Evolutionary conservation across 2,888 invertebrate genomes (phyloP), one percentile per base, ranked within the genome.

Genomic region (Leucoma salicis): DNA sequence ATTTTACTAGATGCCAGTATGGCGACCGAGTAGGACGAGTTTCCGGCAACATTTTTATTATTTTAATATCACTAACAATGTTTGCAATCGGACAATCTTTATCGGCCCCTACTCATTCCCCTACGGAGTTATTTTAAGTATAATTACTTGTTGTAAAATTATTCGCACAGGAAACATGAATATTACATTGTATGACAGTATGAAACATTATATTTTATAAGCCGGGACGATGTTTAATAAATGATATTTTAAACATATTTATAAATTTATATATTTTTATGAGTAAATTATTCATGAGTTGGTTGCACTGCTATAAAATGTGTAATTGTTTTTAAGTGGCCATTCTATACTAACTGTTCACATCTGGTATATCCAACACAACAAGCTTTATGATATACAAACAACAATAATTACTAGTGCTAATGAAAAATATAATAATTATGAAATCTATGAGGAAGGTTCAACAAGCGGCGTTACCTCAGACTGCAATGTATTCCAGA

Each of bases 121-220:
- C 35, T 44, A 32, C 52, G 13, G 40, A 51, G 60, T 60, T 60
- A 60, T 60, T 60, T 55, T 57, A 54, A 57, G 60, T 60, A 43
- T 60, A 60, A 60, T 57, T 55, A 60, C 60, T 57, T 55, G 60
- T 55, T 60, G 42, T 57, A 55, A 60, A 60, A 35, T 57, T 57
- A 60, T 60, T 57, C 50, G 49, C 50, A 39, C 39, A 41, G 41
- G 42, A 43, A 28, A 54, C 48, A 54, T 60, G 60, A 53, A 60
- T 57, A 55, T 39, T 55, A 61, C 60, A 40, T 49, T 55, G 60
- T 60, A 51, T 38, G 21, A 10, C 7, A 11, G 21, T n/a, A 41
- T 42, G 32, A 51, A 49, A 50, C 37, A 28, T 46, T 35, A 5
- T 46, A 41, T 55, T 52, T 29, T 52, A 49, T 46, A 33, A 21